A percentile compares a stretch with the other conserved stretches of the same genome.
These are phyloP conservation scores for Bradypodion pumilum DNA, from an alignment of 2,797 vertebrate species.

Conservation along the genomic window DNA sequence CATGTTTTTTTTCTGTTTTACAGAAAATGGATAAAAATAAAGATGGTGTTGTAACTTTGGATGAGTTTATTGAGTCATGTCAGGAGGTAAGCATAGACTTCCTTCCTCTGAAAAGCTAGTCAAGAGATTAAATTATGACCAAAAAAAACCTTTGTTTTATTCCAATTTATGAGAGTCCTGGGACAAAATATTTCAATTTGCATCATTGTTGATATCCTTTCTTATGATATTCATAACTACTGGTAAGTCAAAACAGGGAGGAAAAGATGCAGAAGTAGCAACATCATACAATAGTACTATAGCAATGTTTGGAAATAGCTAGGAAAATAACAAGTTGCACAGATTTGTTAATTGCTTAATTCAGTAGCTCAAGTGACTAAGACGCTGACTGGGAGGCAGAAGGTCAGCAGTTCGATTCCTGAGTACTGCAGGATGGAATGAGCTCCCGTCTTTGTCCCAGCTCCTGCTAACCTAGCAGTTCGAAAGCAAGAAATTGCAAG, in stretches of 20 bases:
- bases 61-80: conserved; percentile 94
- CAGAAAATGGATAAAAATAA: conserved; percentile 99
- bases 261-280: neutral
- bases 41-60: conserved; percentile 95
- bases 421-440: too few relatives aligned
- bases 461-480: too few relatives aligned
- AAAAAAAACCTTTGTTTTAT: neutral
- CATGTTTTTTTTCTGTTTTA: conserved; percentile 60
- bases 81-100: conserved; percentile 85
- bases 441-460: too few relatives aligned
- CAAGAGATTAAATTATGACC: neutral
- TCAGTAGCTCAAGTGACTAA: too few relatives aligned
- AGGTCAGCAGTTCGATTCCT: too few relatives aligned
- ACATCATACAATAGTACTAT: neutral
- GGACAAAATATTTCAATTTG: neutral
- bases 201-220: neutral
- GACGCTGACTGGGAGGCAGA: too few relatives aligned
- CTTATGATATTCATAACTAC: neutral
- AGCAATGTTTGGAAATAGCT: neutral
- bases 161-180: conserved; percentile 18
- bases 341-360: too few relatives aligned
- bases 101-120: conserved; percentile 2
- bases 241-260: neutral
- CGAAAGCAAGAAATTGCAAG: too few relatives aligned
- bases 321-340: neutral